phyloP scores from a whole-genome alignment of 2,888 invertebrate genomes.

The Marronus borbonicus region DNA sequence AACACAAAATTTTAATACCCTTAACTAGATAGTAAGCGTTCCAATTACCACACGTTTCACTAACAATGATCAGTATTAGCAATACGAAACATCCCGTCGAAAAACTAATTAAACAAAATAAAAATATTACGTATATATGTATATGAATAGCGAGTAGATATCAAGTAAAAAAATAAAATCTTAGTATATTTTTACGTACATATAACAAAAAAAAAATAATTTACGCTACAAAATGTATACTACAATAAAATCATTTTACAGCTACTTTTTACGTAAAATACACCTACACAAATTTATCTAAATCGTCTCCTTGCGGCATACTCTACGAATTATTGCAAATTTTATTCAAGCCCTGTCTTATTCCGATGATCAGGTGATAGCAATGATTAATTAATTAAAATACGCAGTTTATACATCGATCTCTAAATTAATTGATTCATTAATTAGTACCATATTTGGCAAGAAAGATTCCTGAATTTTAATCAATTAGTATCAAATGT shows the following conservation, averaged over 20 bases:
- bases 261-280: not conserved
- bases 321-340: conserved; percentile 4
- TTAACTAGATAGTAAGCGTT: too few species aligned
- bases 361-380: not conserved
- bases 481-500: too few species aligned
- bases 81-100: not conserved
- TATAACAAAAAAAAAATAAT: not conserved
- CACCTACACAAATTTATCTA: not conserved
- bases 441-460: not conserved
- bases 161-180: conserved; percentile 25
- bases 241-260: not conserved
- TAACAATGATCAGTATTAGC: not conserved
- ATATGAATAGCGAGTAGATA: not conserved
- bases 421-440: not conserved
- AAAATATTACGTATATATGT: not conserved
- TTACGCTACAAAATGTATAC: not conserved
- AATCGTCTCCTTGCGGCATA: not conserved
- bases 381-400: not conserved
- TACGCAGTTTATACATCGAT: not conserved
- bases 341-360: conserved; percentile 1
- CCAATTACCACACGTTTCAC: not conserved
- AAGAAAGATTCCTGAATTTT: too few species aligned
- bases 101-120: not conserved
- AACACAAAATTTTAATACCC: too few species aligned
- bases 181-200: not conserved